Conservation (phyloP, 2,888 invertebrate genomes). For the Craniophora ligustri region DNA sequence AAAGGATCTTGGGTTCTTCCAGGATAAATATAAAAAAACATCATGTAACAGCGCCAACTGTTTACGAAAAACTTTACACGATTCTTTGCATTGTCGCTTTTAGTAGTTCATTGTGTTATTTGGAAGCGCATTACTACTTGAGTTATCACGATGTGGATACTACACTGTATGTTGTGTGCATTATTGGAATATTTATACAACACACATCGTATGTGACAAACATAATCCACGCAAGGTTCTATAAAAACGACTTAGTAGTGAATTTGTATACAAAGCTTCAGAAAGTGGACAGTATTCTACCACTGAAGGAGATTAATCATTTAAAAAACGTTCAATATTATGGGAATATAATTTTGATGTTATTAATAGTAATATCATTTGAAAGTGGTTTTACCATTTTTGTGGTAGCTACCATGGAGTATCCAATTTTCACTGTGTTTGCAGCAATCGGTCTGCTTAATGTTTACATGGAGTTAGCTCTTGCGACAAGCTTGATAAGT, state of each 20-base stretch:
- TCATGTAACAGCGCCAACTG: constrained; percentile 27
- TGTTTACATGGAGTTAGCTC: constrained; percentile 53
- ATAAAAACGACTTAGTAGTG: constrained; percentile 18
- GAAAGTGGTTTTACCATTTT: constrained; percentile 40
- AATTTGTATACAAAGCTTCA: constrained; percentile 35
- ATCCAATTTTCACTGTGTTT: constrained; percentile 41
- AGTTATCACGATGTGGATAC: constrained; percentile 30
- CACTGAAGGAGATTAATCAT: constrained; percentile 35
- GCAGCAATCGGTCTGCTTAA: constrained; percentile 35
- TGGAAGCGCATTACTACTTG: constrained; percentile 40
- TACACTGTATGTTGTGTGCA: constrained; percentile 29
- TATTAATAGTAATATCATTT: constrained; percentile 34
- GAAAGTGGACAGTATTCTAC: constrained; percentile 54
- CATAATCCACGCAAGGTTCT: constrained; percentile 50
- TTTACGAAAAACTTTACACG: constrained; percentile 55
- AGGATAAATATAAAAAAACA: constrained; percentile 53
- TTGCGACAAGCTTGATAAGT: constrained; percentile 50
- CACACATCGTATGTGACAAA: constrained; percentile 47
- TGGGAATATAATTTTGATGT: constrained; percentile 35
- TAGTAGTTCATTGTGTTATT: constrained; percentile 43
- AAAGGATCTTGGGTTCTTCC: constrained; percentile 52
- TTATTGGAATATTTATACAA: constrained; percentile 35
- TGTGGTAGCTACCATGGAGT: constrained; percentile 32
- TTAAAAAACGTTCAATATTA: constrained; percentile 44
- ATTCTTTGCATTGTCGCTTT: constrained; percentile 47